phyloP scores from a whole-genome alignment of 2,113 vertebrate species.

The Gymnocephalus cernua region DNA sequence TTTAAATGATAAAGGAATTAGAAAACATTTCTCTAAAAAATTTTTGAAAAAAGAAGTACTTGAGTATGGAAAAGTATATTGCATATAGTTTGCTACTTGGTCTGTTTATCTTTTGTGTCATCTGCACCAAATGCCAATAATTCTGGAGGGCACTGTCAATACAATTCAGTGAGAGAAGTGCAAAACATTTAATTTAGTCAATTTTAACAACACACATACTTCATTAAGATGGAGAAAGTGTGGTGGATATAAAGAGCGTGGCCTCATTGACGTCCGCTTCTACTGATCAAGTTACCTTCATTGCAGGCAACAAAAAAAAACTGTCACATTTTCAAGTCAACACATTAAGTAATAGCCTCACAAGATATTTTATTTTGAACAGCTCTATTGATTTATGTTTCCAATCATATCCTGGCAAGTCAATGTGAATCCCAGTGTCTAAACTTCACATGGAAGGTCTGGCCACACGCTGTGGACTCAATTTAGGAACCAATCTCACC shows the following conservation, averaged over 20 bases:
- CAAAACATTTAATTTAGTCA: conserved; percentile 36
- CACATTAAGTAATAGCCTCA: conserved; percentile 23
- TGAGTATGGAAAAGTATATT: conserved; percentile 12
- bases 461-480: neutral
- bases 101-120: conserved; percentile 50
- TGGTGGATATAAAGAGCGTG: conserved; percentile 13
- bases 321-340: conserved; percentile 25
- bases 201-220: conserved; percentile 41
- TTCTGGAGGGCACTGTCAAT: conserved; percentile 48
- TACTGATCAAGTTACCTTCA: conserved; percentile 13
- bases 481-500: neutral
- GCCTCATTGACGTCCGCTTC: conserved; percentile 37
- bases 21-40: neutral
- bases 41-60: neutral
- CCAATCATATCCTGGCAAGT: conserved; percentile 30
- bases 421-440: conserved; percentile 41
- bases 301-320: conserved; percentile 13
- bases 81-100: conserved; percentile 46
- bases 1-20: neutral
- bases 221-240: conserved; percentile 28
- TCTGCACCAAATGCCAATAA: conserved; percentile 67
- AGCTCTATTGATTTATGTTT: conserved; percentile 14
- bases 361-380: conserved; percentile 16
- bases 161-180: conserved; percentile 57
- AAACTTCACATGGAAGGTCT: conserved; percentile 22